A percentile compares a stretch with the other conserved stretches of the same genome.
These are phyloP conservation scores for Opisthograptis luteolata DNA, from an alignment of 2,888 invertebrate species.

Conservation along the genomic window DNA sequence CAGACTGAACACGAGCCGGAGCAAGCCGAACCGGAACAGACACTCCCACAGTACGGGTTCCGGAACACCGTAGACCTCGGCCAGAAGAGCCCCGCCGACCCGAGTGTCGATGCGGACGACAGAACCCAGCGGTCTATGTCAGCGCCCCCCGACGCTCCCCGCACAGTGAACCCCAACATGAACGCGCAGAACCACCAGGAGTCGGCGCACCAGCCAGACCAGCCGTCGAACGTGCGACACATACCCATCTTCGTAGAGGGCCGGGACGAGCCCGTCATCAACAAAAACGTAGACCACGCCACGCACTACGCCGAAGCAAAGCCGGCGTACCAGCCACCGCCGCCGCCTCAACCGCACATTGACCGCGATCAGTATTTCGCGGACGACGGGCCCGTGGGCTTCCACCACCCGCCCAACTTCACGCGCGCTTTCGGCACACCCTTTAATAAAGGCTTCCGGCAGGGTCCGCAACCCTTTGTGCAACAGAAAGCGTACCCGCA, in stretches of 20 bases:
- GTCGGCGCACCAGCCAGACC: constrained; percentile 46
- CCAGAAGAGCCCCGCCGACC: constrained; percentile 85
- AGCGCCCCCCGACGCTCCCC: constrained; percentile 87
- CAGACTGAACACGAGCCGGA: constrained; percentile 68
- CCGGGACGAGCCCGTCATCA: constrained; percentile 90
- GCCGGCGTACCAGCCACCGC: constrained; percentile 61
- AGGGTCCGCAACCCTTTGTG: constrained; percentile 78
- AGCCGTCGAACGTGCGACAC: constrained; percentile 87
- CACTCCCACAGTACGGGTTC: constrained; percentile 87
- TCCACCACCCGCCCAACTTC: constrained; percentile 77
- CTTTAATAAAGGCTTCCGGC: constrained; percentile 65
- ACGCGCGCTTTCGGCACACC: constrained; percentile 73
- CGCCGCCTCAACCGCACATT: constrained; percentile 59
- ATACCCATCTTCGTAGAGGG: constrained; percentile 96
- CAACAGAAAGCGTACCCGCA: constrained; percentile 79
- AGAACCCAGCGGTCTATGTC: constrained; percentile 90
- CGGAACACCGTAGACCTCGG: constrained; percentile 93
- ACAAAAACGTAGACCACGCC: constrained; percentile 81
- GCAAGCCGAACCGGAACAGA: constrained; percentile 50
- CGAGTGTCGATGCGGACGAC: constrained; percentile 82
- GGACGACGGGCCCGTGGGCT: constrained; percentile 63
- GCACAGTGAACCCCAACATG: constrained; percentile 60
- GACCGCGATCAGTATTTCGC: constrained; percentile 77
- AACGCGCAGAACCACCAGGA: constrained; percentile 55
- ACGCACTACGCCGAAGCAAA: constrained; percentile 64